phyloP scores from a whole-genome alignment of 2,113 vertebrate species.

The Montifringilla adamsi region DNA sequence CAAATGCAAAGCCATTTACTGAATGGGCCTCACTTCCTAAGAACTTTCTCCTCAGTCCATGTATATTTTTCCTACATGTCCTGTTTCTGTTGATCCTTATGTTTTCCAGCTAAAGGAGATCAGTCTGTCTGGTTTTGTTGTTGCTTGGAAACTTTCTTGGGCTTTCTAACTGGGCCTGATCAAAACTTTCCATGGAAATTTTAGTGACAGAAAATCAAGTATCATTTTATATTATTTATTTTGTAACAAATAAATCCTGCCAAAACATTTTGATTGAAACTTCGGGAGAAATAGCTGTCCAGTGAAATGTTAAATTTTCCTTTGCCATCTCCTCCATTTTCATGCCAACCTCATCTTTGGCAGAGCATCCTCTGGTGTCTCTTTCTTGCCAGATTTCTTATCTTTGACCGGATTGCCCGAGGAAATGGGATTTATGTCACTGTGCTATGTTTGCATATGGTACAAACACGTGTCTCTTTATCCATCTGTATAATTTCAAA shows the following conservation, averaged over 20 bases:
- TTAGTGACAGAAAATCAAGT: neutral
- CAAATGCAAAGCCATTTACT: constrained; percentile 30
- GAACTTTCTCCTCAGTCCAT: constrained; percentile 12
- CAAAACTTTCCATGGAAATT: neutral
- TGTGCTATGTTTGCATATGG: neutral
- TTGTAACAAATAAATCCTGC: neutral
- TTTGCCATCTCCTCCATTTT: neutral
- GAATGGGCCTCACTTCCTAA: neutral
- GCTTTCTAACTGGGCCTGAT: neutral
- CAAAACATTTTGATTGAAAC: neutral
- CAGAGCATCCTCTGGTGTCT: neutral
- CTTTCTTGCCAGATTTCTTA: neutral
- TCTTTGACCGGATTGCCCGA: neutral
- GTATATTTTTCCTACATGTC: neutral
- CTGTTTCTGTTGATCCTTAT: neutral
- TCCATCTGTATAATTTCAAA: neutral
- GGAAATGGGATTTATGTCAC: neutral
- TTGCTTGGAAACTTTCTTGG: neutral
- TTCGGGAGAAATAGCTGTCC: neutral
- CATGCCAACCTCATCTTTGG: neutral
- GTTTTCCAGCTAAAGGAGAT: neutral
- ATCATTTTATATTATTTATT: neutral
- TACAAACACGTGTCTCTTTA: neutral
- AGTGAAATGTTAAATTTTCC: neutral
- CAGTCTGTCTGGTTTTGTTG: neutral